These are phyloP conservation scores for Gnathonemus echidnorhynchus DNA, from an alignment of 2,113 vertebrate genomes.

Conservation along the genomic window DNA sequence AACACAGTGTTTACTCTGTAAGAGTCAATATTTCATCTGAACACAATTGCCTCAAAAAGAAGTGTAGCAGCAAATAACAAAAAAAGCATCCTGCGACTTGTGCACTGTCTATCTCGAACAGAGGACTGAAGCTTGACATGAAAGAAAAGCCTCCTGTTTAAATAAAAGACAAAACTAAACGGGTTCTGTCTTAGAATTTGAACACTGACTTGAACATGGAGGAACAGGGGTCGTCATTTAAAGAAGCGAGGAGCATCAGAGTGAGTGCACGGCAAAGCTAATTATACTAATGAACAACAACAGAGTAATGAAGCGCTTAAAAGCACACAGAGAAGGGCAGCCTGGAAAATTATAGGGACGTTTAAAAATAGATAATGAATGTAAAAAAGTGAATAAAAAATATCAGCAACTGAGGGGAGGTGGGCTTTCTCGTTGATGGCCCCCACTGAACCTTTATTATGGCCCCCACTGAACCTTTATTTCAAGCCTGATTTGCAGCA, in stretches of 20 bases:
- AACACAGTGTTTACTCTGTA: background rate
- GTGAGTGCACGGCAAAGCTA: conserved; percentile 2
- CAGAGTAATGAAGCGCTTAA: background rate
- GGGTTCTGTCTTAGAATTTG: background rate
- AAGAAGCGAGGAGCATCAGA: background rate
- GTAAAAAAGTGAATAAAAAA: background rate
- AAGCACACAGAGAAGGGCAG: background rate
- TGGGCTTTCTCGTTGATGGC: background rate
- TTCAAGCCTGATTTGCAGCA: background rate
- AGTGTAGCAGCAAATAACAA: background rate
- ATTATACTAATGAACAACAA: conserved; percentile 22
- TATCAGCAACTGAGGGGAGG: background rate
- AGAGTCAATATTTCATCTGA: conserved; percentile 3
- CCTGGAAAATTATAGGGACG: background rate
- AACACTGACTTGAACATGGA: background rate
- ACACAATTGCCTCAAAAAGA: background rate
- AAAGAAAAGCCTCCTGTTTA: background rate
- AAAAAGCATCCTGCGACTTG: background rate
- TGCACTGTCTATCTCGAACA: background rate
- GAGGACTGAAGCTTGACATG: background rate
- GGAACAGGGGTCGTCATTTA: background rate
- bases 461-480: background rate
- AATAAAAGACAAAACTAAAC: background rate
- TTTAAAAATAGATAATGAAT: background rate
- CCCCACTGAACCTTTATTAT: background rate